These are phyloP conservation scores for Drosophila albomicans DNA, from an alignment of 1,140 invertebrate species.

Conservation along the genomic window DNA sequence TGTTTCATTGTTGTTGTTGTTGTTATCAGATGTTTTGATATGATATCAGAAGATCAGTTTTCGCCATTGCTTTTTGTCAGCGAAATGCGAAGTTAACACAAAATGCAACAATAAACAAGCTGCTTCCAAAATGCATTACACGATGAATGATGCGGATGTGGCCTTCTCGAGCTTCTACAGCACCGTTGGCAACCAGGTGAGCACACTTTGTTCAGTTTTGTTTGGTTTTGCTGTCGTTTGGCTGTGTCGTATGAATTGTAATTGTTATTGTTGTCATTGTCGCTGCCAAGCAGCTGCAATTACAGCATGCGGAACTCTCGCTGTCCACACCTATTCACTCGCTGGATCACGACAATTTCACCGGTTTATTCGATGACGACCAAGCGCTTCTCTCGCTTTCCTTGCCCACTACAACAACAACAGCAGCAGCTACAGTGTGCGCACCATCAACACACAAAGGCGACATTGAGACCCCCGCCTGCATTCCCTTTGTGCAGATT, in stretches of 20 bases:
- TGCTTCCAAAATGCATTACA: constrained; percentile 45
- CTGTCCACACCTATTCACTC: constrained; percentile 69
- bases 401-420: constrained; percentile 2
- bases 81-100: constrained; percentile 50
- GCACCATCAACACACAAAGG: constrained; percentile 13
- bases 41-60: constrained; percentile 51
- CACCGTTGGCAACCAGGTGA: constrained; percentile 61
- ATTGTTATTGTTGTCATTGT: constrained; percentile 35
- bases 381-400: constrained; percentile 49
- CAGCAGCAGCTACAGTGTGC: not conserved
- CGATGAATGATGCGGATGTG: constrained; percentile 69
- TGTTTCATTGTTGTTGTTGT: constrained; percentile 44
- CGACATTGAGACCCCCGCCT: not conserved
- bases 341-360: constrained; percentile 63
- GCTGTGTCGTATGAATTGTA: constrained; percentile 43
- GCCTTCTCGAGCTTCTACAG: constrained; percentile 59
- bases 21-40: constrained; percentile 57
- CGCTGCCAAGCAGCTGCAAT: constrained; percentile 20
- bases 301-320: constrained; percentile 62
- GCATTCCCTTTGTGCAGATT: constrained; percentile 79
- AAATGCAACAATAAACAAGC: constrained; percentile 47
- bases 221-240: not conserved
- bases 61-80: constrained; percentile 23
- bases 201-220: constrained; percentile 38
- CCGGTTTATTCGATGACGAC: constrained; percentile 66